Conservation (phyloP, 2,797 vertebrate species). For the Lagocephalus sceleratus region DNA sequence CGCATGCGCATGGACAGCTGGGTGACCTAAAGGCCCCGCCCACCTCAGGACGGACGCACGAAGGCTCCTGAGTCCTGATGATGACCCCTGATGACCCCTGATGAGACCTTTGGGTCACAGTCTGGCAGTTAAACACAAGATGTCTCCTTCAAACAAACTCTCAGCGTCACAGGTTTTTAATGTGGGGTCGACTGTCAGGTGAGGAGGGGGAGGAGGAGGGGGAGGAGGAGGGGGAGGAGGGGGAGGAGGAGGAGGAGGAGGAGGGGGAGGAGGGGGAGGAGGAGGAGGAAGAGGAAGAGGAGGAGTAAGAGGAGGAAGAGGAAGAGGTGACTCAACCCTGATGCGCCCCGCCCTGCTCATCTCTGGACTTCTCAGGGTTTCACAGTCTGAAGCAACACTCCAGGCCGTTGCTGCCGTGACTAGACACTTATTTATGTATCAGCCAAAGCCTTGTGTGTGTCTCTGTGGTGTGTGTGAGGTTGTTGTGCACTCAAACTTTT, state of each 20-base stretch:
- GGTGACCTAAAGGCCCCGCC: conserved; percentile 87
- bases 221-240: conserved; percentile 26
- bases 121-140: conserved; percentile 1
- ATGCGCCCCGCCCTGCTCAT: conserved; percentile 27
- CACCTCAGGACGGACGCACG: conserved; percentile 34
- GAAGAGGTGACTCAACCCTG: background rate
- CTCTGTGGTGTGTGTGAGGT: conserved; percentile 77
- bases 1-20: conserved; percentile 92
- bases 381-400: conserved; percentile 57
- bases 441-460: conserved; percentile 89
- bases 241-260: background rate
- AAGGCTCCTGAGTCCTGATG: too few species aligned
- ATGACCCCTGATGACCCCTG: too few species aligned
- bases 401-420: conserved; percentile 56
- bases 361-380: conserved; percentile 64
- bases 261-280: conserved; percentile 27
- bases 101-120: too few species aligned
- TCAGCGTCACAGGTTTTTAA: conserved; percentile 29
- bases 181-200: conserved; percentile 10
- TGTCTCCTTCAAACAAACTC: conserved; percentile 2
- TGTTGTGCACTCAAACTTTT: conserved; percentile 80
- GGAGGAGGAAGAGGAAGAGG: background rate
- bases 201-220: conserved; percentile 28
- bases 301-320: conserved; percentile 25
- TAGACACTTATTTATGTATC: conserved; percentile 89